phyloP scores from a whole-genome alignment of 1,140 invertebrate species.

The Macrocentrus cingulum region DNA sequence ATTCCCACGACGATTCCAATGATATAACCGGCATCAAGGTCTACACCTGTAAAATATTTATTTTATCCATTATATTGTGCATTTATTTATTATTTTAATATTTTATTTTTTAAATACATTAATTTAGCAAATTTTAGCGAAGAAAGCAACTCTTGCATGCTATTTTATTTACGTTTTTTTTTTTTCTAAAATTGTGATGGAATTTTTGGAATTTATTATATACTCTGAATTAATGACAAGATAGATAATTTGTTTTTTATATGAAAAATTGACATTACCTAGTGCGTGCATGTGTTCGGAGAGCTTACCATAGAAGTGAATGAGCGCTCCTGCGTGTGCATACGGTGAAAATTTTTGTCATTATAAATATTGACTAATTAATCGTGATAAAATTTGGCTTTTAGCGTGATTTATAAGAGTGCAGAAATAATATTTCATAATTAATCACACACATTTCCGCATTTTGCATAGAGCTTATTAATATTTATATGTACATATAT shows the following conservation, averaged over 20 bases:
- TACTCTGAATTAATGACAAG: no score
- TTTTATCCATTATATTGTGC: slow-evolving; percentile 17
- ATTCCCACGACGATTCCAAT: slow-evolving; percentile 74
- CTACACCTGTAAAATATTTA: slow-evolving; percentile 60
- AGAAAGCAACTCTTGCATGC: neutral
- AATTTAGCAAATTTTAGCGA: slow-evolving; percentile 10
- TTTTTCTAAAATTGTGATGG: no score
- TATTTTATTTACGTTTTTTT: no score
- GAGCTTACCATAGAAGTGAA: slow-evolving; percentile 63
- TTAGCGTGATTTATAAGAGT: slow-evolving; percentile 15
- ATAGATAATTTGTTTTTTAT: no score
- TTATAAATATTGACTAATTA: slow-evolving; percentile 37
- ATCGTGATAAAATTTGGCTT: slow-evolving; percentile 9
- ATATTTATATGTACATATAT: no score
- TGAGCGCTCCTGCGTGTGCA: slow-evolving; percentile 56
- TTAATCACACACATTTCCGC: neutral
- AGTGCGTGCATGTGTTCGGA: slow-evolving; percentile 57
- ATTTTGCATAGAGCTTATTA: no score
- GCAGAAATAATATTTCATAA: neutral
- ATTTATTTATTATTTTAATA: no score
- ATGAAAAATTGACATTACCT: slow-evolving; percentile 55
- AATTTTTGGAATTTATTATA: no score
- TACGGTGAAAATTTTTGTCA: slow-evolving; percentile 49
- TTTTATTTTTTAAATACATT: no score
- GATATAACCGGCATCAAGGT: slow-evolving; percentile 72